Base-by-base conservation (phyloP, 2,797 vertebrate genomes). In the Malacoctenus gilli region DNA sequence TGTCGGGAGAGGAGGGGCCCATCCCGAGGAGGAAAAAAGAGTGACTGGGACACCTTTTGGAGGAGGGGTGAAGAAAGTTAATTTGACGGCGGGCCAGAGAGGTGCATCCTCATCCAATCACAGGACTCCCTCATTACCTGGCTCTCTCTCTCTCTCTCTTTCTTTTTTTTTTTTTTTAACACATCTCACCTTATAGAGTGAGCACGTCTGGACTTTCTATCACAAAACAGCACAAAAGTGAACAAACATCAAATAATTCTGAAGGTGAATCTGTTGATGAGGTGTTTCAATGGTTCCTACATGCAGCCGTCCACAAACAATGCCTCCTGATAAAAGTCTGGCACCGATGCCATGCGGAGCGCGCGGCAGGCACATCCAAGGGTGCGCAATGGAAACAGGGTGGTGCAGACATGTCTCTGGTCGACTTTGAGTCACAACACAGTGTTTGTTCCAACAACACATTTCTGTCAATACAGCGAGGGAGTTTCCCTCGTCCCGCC, bases 1-100 rank as follows among this genome's bases (percentile, higher is more conserved):
- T 78, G 89, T 80, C 34, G 18, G 73, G 73, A 89, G 92, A 96
- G 95, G 96, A 95, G 96, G 95, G 92, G 93, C 62, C 85, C 85
- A 68, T 83, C 92, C 86, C n/a, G n/a, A n/a, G n/a, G n/a, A n/a
- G n/a, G n/a, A n/a, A n/a, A n/a, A 46, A 91, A 90, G 91, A 92
- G 85, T 92, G 89, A 89, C 87, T 92, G 91, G 79, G 85, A 89
- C 90, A 87, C 78, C 77, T 86, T 70, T 70, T 57, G 70, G 47
- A 32, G 15, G 19, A 18, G 30, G 15, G 4, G 8, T 6, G 19
- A 41, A 41, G 1, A 43, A 50, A 28, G 25, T 6, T 70, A 70
- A 85, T 80, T 83, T 82, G 72, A 53, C 50, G 40, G 49, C 49
- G 39, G 35, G 74, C 52, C 68, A 19, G 25, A 68, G 59, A 72